Evolutionary conservation across 2,888 invertebrate genomes (phyloP), one percentile per base, ranked within the genome.

Genomic region (Anagyrus pseudococci): DNA sequence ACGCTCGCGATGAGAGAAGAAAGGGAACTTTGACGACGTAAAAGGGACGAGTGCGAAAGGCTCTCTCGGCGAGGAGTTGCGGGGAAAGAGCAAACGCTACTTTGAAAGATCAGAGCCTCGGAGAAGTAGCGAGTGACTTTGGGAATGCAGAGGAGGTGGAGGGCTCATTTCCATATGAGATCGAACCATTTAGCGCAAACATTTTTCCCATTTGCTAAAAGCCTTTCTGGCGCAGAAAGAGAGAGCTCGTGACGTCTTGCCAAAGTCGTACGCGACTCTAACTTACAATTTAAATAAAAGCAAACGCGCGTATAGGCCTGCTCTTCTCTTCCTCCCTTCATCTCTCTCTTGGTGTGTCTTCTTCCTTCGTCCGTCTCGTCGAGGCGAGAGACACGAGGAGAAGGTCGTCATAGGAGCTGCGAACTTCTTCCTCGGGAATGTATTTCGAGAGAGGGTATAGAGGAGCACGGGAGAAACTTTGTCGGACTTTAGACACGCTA

Each of bases 221-320:
- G 68, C 68, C 68, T 59, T 63, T 58, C 53, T n/a, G n/a, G 70
- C 56, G 70, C 56, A 49, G 29, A 53, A 47, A 22, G 33, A 74
- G 77, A 78, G 77, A 17, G 40, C 52, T 37, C 43, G 56, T 7
- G 49, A 52, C 54, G 44, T 40, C 23, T 62, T 53, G 22, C 33
- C 10, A 17, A 10, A 64, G 19, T 33, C 49, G 33, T 50, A 41
- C 47, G 57, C 43, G 41, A 63, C 75, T 75, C 77, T 80, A 79
- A 80, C 80, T 81, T 75, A 80, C 78, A 77, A 80, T 81, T 81
- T 79, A 77, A 80, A 81, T 80, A 80, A 81, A 80, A 81, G 81
- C 80, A 79, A 80, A 80, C 72, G 75, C 77, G 73, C 76, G 76
- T 81, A 72, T 37, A 41, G 19, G 56, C 29, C 17, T 22, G 2